These are phyloP conservation scores for Brassicogethes aeneus DNA, from an alignment of 2,888 invertebrate species.

Conservation along the genomic window DNA sequence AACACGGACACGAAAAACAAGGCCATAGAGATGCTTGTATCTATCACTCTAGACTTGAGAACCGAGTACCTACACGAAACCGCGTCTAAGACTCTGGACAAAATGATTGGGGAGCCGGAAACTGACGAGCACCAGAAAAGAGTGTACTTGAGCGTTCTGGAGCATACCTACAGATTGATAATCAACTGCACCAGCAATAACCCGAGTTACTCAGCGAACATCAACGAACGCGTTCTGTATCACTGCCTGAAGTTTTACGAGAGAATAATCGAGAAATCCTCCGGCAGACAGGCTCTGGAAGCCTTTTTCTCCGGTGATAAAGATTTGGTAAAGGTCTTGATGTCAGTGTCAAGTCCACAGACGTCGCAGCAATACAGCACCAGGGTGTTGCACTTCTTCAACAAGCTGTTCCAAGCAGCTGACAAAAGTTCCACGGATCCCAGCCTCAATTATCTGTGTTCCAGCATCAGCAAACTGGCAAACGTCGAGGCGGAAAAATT, in stretches of 20 bases:
- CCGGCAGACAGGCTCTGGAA: constrained; percentile 74
- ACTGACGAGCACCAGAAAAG: constrained; percentile 57
- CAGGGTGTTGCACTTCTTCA: constrained; percentile 72
- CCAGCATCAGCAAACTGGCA: constrained; percentile 56
- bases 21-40: constrained; percentile 60
- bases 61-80: constrained; percentile 65
- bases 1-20: constrained; percentile 53
- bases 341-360: constrained; percentile 71
- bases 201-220: constrained; percentile 22
- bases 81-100: constrained; percentile 53
- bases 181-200: constrained; percentile 47
- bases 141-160: constrained; percentile 53
- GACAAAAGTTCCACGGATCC: constrained; percentile 55
- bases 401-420: constrained; percentile 58
- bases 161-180: constrained; percentile 59
- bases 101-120: constrained; percentile 53
- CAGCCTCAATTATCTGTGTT: constrained; percentile 56
- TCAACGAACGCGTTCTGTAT: constrained; percentile 55
- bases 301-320: constrained; percentile 66
- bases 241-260: constrained; percentile 79
- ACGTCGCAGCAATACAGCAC: constrained; percentile 64
- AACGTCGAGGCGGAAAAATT: constrained; percentile 54
- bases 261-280: constrained; percentile 70
- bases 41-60: constrained; percentile 67
- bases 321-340: constrained; percentile 66